phyloP scores from a whole-genome alignment of 2,113 vertebrate genomes.

The Australoheros scitulus region DNA sequence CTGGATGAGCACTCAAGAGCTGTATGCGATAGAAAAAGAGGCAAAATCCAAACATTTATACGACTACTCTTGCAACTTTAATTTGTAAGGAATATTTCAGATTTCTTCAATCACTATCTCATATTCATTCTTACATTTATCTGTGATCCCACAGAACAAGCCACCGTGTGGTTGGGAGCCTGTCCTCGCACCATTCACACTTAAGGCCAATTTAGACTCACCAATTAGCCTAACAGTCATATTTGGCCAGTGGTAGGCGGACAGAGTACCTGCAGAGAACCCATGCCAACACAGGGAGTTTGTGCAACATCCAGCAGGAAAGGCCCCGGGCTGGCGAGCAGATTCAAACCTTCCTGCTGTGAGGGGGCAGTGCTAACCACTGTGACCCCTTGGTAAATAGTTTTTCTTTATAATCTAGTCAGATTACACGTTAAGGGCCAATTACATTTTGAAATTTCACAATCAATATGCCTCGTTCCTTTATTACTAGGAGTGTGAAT shows the following conservation, averaged over 20 bases:
- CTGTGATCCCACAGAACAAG: no score
- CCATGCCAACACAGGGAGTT: background rate
- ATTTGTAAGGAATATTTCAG: background rate
- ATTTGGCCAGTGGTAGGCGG: background rate
- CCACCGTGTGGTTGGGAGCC: no score
- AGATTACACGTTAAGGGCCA: accelerated
- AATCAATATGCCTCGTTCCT: background rate
- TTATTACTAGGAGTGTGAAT: background rate
- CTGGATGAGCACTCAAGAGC: background rate
- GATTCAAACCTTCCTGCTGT: background rate
- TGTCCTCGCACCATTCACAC: background rate
- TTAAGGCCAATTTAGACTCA: accelerated
- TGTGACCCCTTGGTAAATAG: no score
- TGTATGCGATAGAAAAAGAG: background rate
- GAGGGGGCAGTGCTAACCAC: background rate
- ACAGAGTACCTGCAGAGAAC: background rate
- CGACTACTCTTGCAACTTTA: background rate
- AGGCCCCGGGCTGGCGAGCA: background rate
- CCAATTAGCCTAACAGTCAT: background rate
- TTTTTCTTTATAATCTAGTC: no score
- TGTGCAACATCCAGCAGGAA: background rate
- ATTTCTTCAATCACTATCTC: no score
- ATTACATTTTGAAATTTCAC: background rate
- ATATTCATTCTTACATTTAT: no score
- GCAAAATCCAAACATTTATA: background rate